phyloP scores from a whole-genome alignment of 2,113 vertebrate genomes.

The Ploceus nigricollis region DNA sequence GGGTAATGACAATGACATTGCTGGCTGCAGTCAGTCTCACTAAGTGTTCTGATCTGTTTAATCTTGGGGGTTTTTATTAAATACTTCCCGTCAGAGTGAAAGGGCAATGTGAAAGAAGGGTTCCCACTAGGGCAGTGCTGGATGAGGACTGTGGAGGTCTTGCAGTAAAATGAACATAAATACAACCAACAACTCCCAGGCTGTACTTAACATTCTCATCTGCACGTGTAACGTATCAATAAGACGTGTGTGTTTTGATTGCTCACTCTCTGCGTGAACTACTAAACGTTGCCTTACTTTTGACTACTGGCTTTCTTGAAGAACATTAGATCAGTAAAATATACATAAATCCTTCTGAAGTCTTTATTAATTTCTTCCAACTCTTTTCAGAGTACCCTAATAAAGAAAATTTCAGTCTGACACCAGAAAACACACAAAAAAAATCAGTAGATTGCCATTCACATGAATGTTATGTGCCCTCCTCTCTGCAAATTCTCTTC shows the following conservation, averaged over 20 bases:
- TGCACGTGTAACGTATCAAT: neutral
- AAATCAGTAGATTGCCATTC: neutral
- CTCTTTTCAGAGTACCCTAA: neutral
- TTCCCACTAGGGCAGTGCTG: neutral
- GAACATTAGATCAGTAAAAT: neutral
- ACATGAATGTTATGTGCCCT: neutral
- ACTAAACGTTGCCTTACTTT: neutral
- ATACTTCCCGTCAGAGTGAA: neutral
- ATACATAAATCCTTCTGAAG: neutral
- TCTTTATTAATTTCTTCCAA: neutral
- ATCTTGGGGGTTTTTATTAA: neutral
- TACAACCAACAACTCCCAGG: neutral
- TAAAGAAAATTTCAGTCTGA: neutral
- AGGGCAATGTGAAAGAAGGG: neutral
- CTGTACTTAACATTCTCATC: neutral
- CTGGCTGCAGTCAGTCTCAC: neutral
- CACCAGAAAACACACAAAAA: neutral
- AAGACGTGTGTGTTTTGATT: neutral
- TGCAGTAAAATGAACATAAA: neutral
- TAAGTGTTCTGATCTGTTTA: neutral
- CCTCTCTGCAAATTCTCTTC: neutral
- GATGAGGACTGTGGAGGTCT: neutral
- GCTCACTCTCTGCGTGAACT: neutral
- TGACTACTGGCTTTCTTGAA: neutral
- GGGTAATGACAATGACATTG: neutral